Evolutionary conservation across 2,113 vertebrate genomes (phyloP).

Genomic region (Elephas maximus): DNA sequence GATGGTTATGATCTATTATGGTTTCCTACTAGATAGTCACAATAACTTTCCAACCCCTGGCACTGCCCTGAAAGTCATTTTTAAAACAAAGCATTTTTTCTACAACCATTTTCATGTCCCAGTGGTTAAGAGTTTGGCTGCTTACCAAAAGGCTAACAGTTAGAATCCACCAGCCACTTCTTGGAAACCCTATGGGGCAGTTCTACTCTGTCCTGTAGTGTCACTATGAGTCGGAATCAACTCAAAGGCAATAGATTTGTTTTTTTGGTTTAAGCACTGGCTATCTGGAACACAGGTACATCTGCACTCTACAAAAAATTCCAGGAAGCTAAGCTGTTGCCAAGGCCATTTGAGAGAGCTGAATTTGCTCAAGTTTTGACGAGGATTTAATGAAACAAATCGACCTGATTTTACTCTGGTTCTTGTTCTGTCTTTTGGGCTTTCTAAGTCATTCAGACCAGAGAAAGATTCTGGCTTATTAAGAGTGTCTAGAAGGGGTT

Average conservation of each 20-base stretch:
- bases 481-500: not conserved
- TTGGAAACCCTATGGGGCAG: no score
- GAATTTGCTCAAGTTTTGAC: not conserved
- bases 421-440: not conserved
- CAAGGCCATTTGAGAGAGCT: not conserved
- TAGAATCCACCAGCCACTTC: no score
- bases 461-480: not conserved
- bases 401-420: not conserved
- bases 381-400: slow-evolving; percentile 55
- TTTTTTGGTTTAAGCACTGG: not conserved
- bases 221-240: no score
- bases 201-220: no score
- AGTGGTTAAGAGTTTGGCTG: no score
- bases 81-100: slow-evolving; percentile 41
- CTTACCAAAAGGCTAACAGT: no score
- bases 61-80: not conserved
- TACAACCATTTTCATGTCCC: not conserved
- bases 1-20: not conserved
- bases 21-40: not conserved
- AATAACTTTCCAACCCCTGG: not conserved
- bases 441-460: slow-evolving; percentile 34
- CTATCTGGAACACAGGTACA: not conserved
- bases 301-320: not conserved
- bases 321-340: slow-evolving; percentile 17
- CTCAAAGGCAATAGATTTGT: no score